phyloP scores from a whole-genome alignment of 1,140 invertebrate species.

The Pinna nobilis region DNA sequence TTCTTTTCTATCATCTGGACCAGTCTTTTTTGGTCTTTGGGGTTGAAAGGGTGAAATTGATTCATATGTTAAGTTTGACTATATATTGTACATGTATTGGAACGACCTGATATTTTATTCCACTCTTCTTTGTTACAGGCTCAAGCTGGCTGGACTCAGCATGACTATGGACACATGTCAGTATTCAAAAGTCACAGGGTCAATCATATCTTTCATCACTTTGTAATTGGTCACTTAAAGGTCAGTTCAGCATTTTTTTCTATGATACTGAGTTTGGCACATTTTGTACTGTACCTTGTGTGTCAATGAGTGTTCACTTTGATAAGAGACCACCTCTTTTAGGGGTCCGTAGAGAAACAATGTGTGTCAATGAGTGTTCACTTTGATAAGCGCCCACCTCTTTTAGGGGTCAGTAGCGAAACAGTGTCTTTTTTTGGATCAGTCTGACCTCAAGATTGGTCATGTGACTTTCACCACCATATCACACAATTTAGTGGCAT shows the following conservation, averaged over 20 bases:
- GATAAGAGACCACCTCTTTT: too few species aligned
- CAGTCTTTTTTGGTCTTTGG: background rate
- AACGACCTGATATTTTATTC: conserved; percentile 6
- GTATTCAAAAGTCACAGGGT: conserved; percentile 68
- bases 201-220: conserved; percentile 69
- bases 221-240: conserved; percentile 71
- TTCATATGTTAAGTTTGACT: background rate
- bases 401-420: background rate
- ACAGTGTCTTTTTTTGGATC: too few species aligned
- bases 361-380: too few species aligned
- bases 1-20: too few species aligned
- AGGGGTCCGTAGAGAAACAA: too few species aligned
- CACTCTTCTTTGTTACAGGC: conserved; percentile 56
- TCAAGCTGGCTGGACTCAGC: conserved; percentile 74
- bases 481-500: too few species aligned
- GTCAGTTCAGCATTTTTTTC: conserved; percentile 37
- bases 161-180: conserved; percentile 74
- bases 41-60: too few species aligned
- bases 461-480: too few species aligned
- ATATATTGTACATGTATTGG: conserved; percentile 3
- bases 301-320: too few species aligned
- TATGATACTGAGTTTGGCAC: too few species aligned
- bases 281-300: background rate
- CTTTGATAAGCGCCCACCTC: too few species aligned
- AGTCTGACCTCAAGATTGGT: too few species aligned